phyloP scores from a whole-genome alignment of 2,113 vertebrate genomes.

The Vimba vimba region DNA sequence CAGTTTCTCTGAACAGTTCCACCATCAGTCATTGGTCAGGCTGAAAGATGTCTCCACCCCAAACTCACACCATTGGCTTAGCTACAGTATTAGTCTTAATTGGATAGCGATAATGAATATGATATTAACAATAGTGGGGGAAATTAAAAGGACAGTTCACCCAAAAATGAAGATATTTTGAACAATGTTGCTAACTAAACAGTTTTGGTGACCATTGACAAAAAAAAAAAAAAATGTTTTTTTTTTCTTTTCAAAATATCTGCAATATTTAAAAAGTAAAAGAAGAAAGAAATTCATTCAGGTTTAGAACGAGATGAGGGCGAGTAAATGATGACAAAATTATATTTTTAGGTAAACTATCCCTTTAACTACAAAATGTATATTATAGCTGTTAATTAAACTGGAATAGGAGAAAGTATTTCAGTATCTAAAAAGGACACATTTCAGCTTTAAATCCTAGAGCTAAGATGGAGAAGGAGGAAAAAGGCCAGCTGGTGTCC shows the following conservation, averaged over 20 bases:
- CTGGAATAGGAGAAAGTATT: not conserved
- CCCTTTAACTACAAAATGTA: no score
- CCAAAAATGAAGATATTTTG: not conserved
- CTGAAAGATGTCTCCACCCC: not conserved
- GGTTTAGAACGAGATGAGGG: no score
- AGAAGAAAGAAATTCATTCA: no score
- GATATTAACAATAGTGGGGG: not conserved
- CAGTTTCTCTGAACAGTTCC: not conserved
- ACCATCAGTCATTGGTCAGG: not conserved
- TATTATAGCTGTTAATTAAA: not conserved
- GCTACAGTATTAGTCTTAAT: not conserved
- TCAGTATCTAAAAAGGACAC: not conserved
- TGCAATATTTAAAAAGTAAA: no score
- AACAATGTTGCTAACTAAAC: not conserved
- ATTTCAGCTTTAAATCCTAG: slow-evolving; percentile 14
- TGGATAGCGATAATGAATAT: not conserved
- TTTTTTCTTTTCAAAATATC: no score
- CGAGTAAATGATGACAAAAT: no score
- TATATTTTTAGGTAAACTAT: no score
- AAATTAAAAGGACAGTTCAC: not conserved
- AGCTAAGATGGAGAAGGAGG: slow-evolving; percentile 11
- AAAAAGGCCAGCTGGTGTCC: not conserved
- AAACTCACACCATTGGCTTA: not conserved
- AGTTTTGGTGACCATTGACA: not conserved
- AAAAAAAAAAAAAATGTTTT: no score